Base-by-base conservation (phyloP, 2,797 vertebrate genomes). In the Tauraco hartlaubi region DNA sequence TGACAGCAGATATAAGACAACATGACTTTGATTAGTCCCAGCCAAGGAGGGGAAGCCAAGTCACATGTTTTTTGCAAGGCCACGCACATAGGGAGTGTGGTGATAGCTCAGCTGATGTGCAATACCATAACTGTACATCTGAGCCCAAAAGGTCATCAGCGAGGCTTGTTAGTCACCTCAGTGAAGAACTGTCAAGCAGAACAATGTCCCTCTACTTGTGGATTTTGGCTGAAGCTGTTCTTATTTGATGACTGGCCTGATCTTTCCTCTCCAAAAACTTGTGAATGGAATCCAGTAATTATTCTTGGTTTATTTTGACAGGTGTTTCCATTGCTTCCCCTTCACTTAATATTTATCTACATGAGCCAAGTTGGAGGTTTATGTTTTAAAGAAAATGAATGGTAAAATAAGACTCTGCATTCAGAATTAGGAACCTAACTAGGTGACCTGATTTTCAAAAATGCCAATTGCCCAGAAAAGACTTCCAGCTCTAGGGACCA, bases 251-350 rank as follows among this genome's bases (percentile, higher is more conserved):
- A 62, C 55, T 88, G 69, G 48, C 41, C 59, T 88, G 52, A 81
- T 78, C 72, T 91, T 94, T 90, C 79, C 95, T 94, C 73, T 92
- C 76, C 73, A 81, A 91, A 96, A 94, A 46, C 75, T 71, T 95
- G 80, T 90, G 95, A 95, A 94, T 92, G 80, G 88, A 93, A 93
- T 90, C 83, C 94, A 93, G 11, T 81, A 84, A 85, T 84, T 93
- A 90, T 87, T 95, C 95, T 81, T 86, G 83, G 88, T 95, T 96
- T 96, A 94, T 96, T 96, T 96, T 94, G 79, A 96, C 94, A 96
- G 95, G 93, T 93, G 93, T 94, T 96, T 95, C 85, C 92, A 87
- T 61, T 82, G 49, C 83, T 95, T 95, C 68, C 67, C 78, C 63
- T 52, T 85, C 88, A 84, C 87, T 90, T 94, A 88, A 78, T 96